A percentile compares a stretch with the other conserved stretches of the same genome.
Evolutionary conservation across 2,888 invertebrate genomes (phyloP).

Genomic region (Parascotia fuliginaria): DNA sequence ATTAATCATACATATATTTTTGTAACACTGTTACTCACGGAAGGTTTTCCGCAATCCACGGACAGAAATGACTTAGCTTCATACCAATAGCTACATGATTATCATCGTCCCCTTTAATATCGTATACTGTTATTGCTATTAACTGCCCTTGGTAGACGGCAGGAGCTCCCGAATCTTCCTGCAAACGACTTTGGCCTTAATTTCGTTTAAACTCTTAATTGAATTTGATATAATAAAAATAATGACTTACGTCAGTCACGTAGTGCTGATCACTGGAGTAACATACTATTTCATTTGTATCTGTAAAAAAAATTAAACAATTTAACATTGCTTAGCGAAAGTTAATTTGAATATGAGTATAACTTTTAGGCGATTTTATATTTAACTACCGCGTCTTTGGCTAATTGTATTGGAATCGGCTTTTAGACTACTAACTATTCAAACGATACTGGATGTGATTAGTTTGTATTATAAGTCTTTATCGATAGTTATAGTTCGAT

Average conservation of each 20-base stretch:
- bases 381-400: too few relatives aligned
- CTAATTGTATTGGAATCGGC: too few relatives aligned
- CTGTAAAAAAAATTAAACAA: slow-evolving; percentile 18
- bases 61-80: slow-evolving; percentile 65
- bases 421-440: too few relatives aligned
- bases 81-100: slow-evolving; percentile 58
- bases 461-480: too few relatives aligned
- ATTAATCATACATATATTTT: too few relatives aligned
- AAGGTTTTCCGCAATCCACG: slow-evolving; percentile 63
- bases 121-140: slow-evolving; percentile 63
- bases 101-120: slow-evolving; percentile 51
- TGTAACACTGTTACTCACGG: slow-evolving; percentile 53
- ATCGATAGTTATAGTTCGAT: too few relatives aligned
- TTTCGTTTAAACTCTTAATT: too few relatives aligned
- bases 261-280: slow-evolving; percentile 56
- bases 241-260: slow-evolving; percentile 55
- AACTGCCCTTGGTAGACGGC: slow-evolving; percentile 54
- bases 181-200: background rate
- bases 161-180: slow-evolving; percentile 68
- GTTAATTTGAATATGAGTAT: too few relatives aligned
- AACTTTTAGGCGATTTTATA: too few relatives aligned
- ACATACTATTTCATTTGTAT: slow-evolving; percentile 56
- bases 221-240: background rate
- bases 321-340: too few relatives aligned
- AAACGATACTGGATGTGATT: too few relatives aligned